Evolutionary conservation across 2,797 vertebrate genomes (phyloP).

Genomic region (Allobates femoralis): DNA sequence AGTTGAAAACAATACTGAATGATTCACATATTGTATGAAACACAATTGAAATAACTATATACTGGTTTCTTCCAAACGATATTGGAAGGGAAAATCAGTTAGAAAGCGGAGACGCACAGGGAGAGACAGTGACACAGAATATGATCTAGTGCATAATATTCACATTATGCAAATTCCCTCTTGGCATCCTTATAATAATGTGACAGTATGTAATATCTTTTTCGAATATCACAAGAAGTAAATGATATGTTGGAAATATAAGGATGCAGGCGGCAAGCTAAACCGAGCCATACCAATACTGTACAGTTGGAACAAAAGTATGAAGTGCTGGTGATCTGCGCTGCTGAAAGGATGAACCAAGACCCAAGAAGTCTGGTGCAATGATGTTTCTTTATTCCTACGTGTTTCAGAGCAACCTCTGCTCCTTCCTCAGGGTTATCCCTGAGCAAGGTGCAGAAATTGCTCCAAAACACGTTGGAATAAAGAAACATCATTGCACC

Average conservation of each 20-base stretch:
- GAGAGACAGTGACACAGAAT: constrained; percentile 16
- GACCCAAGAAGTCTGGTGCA: too few species aligned
- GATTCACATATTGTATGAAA: background rate
- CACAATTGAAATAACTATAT: background rate
- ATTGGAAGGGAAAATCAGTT: background rate
- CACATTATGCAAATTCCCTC: constrained; percentile 37
- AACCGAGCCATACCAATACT: background rate
- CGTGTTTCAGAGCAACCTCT: too few species aligned
- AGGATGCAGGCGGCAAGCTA: background rate
- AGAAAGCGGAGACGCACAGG: background rate
- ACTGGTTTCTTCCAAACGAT: background rate
- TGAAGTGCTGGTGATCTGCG: too few species aligned
- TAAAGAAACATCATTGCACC: too few species aligned
- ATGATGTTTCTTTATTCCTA: too few species aligned
- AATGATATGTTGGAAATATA: constrained; percentile 22
- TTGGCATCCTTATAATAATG: constrained; percentile 38
- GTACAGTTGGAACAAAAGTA: too few species aligned
- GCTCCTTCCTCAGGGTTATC: too few species aligned
- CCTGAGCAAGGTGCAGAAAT: too few species aligned
- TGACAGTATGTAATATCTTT: constrained; percentile 24
- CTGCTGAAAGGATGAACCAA: too few species aligned
- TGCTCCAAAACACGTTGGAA: too few species aligned
- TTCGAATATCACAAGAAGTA: background rate
- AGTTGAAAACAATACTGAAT: background rate
- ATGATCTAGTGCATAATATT: constrained; percentile 33